Evolutionary conservation across 2,113 vertebrate genomes (phyloP).

Genomic region (Syrmaticus mikado): DNA sequence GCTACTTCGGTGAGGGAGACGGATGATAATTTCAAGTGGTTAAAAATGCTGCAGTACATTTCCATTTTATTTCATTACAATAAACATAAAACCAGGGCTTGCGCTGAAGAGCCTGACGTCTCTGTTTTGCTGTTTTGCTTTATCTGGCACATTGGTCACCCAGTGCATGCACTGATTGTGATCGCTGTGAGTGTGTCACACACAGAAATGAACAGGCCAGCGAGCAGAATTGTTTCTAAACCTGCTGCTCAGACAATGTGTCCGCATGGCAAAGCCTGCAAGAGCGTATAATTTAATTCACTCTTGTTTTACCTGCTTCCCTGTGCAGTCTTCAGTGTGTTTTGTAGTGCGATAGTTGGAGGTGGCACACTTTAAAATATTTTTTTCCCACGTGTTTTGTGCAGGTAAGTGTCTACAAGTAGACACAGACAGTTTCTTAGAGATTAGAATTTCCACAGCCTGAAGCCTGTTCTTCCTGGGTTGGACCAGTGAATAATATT

Average conservation of each 20-base stretch:
- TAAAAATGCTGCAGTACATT: not conserved
- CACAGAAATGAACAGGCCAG: not conserved
- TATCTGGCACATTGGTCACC: rapidly evolving
- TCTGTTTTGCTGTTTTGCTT: not conserved
- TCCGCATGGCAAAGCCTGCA: not conserved
- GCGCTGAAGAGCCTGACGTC: not conserved
- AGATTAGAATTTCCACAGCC: not conserved
- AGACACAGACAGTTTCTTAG: not conserved
- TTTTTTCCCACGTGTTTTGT: not conserved
- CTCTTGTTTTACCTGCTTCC: not conserved
- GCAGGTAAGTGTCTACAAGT: not conserved
- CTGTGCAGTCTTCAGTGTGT: not conserved
- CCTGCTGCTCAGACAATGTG: not conserved
- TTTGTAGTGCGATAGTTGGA: not conserved
- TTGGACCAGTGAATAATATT: not conserved
- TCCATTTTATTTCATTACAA: constrained; percentile 39
- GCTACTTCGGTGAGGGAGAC: not conserved
- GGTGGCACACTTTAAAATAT: rapidly evolving
- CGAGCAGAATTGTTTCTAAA: not conserved
- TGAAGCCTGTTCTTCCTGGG: not conserved
- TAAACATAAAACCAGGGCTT: not conserved
- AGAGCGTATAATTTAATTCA: not conserved
- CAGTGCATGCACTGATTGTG: not conserved
- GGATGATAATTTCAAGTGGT: constrained; percentile 25
- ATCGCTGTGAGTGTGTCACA: rapidly evolving